These are phyloP conservation scores for Crocallis elinguaria DNA, from an alignment of 2,888 invertebrate genomes.

Conservation along the genomic window DNA sequence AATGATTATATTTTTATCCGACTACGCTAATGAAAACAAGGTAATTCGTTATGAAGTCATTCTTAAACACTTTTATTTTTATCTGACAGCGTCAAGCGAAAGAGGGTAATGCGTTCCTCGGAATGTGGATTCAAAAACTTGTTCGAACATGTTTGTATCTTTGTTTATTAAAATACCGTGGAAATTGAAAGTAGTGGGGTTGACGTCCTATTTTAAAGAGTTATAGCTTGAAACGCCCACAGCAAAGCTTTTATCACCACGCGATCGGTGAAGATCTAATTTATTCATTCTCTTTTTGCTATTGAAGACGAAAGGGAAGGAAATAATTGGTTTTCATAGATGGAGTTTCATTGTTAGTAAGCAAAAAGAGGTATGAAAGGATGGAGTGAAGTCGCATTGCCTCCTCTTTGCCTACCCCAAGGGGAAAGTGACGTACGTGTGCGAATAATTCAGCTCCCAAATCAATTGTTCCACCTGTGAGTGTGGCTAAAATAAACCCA, in stretches of 20 bases:
- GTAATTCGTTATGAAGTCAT: background rate
- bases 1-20: background rate
- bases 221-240: background rate
- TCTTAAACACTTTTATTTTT: slow-evolving; percentile 1
- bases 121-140: background rate
- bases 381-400: too few species aligned
- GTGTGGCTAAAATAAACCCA: too few species aligned
- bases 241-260: background rate
- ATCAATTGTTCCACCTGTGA: too few species aligned
- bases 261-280: background rate
- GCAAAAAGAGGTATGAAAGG: too few species aligned
- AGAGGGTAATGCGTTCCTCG: background rate
- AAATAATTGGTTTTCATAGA: too few species aligned
- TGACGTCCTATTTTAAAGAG: slow-evolving; percentile 1
- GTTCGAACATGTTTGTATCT: background rate
- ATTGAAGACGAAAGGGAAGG: background rate
- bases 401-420: too few species aligned
- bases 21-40: background rate
- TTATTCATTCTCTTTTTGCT: background rate
- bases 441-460: too few species aligned
- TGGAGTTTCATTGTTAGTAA: too few species aligned
- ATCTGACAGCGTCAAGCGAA: background rate
- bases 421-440: too few species aligned
- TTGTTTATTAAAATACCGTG: background rate
- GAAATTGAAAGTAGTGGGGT: slow-evolving; percentile 7